phyloP scores from a whole-genome alignment of 2,888 invertebrate genomes.

The Harmothoe impar region DNA sequence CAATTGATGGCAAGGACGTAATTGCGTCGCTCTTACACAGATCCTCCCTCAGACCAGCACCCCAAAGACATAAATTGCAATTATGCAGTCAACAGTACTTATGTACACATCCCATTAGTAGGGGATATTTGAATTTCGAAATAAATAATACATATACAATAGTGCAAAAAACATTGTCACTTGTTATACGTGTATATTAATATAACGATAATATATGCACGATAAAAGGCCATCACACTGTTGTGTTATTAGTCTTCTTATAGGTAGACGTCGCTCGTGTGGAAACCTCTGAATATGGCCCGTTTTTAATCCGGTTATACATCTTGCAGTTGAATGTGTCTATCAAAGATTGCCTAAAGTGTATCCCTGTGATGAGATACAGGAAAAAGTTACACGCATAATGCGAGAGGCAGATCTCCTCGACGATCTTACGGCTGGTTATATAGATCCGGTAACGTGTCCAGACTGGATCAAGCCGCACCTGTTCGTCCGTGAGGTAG shows the following conservation, averaged over 20 bases:
- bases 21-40: no score
- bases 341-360: constrained; percentile 71
- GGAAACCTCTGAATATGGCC: constrained; percentile 55
- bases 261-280: neutral
- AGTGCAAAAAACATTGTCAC: no score
- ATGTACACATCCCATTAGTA: no score
- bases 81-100: no score
- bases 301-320: constrained; percentile 51
- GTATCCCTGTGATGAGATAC: constrained; percentile 76
- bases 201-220: no score
- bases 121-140: no score
- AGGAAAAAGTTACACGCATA: constrained; percentile 80
- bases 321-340: constrained; percentile 57
- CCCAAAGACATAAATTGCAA: no score
- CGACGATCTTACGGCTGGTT: constrained; percentile 75
- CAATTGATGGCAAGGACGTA: no score
- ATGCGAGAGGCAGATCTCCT: constrained; percentile 78
- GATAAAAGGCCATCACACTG: neutral
- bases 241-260: constrained; percentile 27
- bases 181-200: no score
- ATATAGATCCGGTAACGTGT: constrained; percentile 72
- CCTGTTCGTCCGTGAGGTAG: constrained; percentile 72
- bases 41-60: no score
- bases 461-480: constrained; percentile 75
- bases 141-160: no score